These are phyloP conservation scores for Pseudochromis fuscus DNA, from an alignment of 2,797 vertebrate species.

Conservation along the genomic window DNA sequence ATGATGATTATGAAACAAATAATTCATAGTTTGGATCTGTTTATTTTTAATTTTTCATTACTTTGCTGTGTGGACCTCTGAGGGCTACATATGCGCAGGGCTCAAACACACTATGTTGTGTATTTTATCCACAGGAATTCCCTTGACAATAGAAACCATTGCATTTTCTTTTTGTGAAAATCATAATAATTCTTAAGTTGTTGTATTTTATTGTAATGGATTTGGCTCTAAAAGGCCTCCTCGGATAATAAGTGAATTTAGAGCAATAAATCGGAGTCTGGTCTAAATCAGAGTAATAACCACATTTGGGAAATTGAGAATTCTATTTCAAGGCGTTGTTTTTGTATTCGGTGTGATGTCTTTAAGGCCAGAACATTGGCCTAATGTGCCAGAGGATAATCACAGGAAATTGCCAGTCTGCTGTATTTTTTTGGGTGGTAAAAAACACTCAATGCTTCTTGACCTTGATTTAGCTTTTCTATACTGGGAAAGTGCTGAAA, in stretches of 20 bases:
- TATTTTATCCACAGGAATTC: constrained; percentile 18
- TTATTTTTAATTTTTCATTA: constrained; percentile 12
- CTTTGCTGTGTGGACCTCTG: constrained; percentile 17
- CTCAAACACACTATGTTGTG: constrained; percentile 15
- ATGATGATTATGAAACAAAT: constrained; percentile 32
- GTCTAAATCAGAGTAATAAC: constrained; percentile 49
- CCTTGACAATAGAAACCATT: constrained; percentile 14
- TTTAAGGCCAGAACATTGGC: constrained; percentile 53
- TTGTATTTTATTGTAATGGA: constrained; percentile 35
- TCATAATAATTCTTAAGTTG: constrained; percentile 6
- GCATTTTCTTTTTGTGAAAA: constrained; percentile 3
- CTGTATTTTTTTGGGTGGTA: constrained; percentile 25
- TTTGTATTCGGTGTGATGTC: constrained; percentile 43
- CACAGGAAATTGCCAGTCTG: constrained; percentile 30
- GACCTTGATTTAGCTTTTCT: constrained; percentile 51
- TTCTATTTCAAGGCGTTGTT: constrained; percentile 50
- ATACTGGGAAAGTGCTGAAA: constrained; percentile 51
- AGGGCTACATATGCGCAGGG: constrained; percentile 14
- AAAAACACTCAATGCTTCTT: constrained; percentile 50
- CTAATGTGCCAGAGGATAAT: constrained; percentile 60
- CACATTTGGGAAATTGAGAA: constrained; percentile 50
- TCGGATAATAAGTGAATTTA: constrained; percentile 37
- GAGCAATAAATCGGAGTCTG: constrained; percentile 50
- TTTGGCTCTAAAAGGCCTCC: constrained; percentile 31
- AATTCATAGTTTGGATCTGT: constrained; percentile 27